phyloP scores from a whole-genome alignment of 2,888 invertebrate genomes.

The Cataglyphis livida region DNA sequence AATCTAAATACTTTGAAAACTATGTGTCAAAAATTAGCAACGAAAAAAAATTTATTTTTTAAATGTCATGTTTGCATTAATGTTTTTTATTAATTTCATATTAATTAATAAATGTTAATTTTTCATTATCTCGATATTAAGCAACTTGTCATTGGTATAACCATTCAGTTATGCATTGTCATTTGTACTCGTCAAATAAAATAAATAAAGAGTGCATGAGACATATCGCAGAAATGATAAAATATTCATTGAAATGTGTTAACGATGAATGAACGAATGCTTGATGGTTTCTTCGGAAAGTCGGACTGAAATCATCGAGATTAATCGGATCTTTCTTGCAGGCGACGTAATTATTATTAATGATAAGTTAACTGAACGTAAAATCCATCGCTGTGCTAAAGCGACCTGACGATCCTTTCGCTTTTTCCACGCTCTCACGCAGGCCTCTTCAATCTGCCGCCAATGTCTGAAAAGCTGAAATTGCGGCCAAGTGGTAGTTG shows the following conservation, averaged over 20 bases:
- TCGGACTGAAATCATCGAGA: slow-evolving; percentile 5
- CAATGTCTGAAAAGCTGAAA: slow-evolving; percentile 57
- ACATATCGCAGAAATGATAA: slow-evolving; percentile 9
- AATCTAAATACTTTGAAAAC: neutral
- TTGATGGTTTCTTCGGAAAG: slow-evolving; percentile 10
- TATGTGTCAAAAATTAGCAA: neutral
- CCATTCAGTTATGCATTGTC: neutral
- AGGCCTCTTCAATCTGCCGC: slow-evolving; percentile 41
- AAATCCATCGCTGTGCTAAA: neutral
- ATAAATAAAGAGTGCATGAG: slow-evolving; percentile 12
- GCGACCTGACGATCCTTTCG: neutral
- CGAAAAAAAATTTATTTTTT: neutral
- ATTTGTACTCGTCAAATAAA: slow-evolving; percentile 18
- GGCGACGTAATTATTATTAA: slow-evolving; percentile 40
- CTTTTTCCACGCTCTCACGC: neutral
- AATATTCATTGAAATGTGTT: slow-evolving; percentile 29
- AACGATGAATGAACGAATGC: slow-evolving; percentile 17
- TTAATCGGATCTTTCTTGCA: slow-evolving; percentile 31
- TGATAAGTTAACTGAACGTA: neutral
- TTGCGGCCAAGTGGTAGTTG: slow-evolving; percentile 55
- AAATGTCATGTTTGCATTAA: neutral
- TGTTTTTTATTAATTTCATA: neutral
- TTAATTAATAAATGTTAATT: neutral
- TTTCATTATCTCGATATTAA: neutral
- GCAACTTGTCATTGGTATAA: neutral